Evolutionary conservation across 2,888 invertebrate species (phyloP), one percentile per base, ranked within the genome.

Genomic region (Eupithecia exiguata): DNA sequence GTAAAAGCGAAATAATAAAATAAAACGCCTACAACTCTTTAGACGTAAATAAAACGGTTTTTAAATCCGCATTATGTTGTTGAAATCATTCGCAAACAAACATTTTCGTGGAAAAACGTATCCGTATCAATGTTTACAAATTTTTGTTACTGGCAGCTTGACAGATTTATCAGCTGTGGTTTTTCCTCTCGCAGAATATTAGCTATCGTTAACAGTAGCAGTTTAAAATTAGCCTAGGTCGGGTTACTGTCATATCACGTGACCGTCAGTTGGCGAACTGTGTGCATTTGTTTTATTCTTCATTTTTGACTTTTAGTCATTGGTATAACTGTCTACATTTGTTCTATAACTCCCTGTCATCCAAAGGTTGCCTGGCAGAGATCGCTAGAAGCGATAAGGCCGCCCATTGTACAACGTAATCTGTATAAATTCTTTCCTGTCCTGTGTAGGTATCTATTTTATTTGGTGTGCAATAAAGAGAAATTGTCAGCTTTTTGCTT

Each of bases 81-180:
- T 61, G 61, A 61, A 61, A 30, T 62, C 62, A 35, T 35, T 62
- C 62, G 18, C 16, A 35, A 62, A 35, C 62, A 62, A n/a, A 53
- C 18, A 62, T 30, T 62, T 62, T 62, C n/a, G 68, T 68, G 40
- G 35, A 69, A 49, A 53, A 36, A 61, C n/a, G 38, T 38, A 46
- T 25, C 61, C 25, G 40, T 49, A 65, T 53, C 46, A 53, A 38
- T 63, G 63, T 67, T 67, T 67, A 46, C 62, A 62, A n/a, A 58
- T 5, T 58, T 53, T 58, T 25, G 30, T 62, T 18, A 35, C 30
- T 18, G 62, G 10, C 62, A 62, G 16, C 18, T 58, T 62, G 62
- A 62, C 62, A 62, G 35, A 35, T 62, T 62, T 62, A 62, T 62
- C 62, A 62, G 62, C 7, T 0, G 7, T 18, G 35, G 62, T 35